Conservation (phyloP, 2,113 vertebrate species). For the Lophura nycthemera region DNA sequence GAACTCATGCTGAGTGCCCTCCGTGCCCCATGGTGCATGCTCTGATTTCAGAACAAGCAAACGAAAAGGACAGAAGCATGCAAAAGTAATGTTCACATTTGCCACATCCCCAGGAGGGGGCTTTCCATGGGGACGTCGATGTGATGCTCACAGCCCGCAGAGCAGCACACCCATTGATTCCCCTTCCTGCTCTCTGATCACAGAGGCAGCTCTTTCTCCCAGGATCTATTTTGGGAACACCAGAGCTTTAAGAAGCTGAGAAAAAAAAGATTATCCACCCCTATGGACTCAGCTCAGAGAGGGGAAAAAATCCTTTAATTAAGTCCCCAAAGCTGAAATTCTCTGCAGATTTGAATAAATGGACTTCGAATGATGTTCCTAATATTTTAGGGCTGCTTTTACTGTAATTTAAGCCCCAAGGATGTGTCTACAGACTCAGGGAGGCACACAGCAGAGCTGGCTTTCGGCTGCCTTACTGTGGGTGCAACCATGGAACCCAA, state of each 20-base stretch:
- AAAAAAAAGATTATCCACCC: conserved; percentile 19
- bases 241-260: conserved; percentile 16
- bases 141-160: not conserved
- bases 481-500: not conserved
- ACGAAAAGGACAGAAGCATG: not conserved
- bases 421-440: not conserved
- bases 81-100: not conserved
- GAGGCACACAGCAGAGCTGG: not conserved
- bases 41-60: accelerated
- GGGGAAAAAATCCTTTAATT: not conserved
- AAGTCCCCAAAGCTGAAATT: conserved; percentile 25
- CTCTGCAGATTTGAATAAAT: conserved; percentile 26
- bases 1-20: not conserved
- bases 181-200: not conserved
- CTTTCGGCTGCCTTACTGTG: not conserved
- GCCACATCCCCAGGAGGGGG: not conserved
- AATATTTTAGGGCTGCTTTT: not conserved
- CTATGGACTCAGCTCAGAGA: not conserved
- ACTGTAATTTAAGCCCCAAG: not conserved
- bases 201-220: not conserved
- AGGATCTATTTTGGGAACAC: conserved; percentile 19
- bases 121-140: not conserved
- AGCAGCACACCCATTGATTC: not conserved
- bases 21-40: accelerated
- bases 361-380: conserved; percentile 25